Evolutionary conservation across 2,113 vertebrate species (phyloP).

Genomic region (Raphicerus campestris): DNA sequence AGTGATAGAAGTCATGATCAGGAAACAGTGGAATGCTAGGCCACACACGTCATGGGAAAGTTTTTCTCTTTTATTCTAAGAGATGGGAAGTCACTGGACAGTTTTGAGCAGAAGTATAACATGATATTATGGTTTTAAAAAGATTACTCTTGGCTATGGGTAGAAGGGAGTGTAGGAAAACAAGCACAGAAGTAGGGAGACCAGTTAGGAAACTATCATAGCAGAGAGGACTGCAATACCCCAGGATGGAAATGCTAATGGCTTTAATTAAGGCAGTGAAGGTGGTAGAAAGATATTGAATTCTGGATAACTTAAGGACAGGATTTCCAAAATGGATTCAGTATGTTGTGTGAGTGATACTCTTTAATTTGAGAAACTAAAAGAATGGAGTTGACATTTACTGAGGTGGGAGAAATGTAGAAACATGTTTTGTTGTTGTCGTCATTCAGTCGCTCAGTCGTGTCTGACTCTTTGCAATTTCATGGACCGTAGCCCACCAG

Average conservation of each 20-base stretch:
- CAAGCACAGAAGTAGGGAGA: not conserved
- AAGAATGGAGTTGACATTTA: not conserved
- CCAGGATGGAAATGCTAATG: not conserved
- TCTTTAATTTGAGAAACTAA: conserved; percentile 3
- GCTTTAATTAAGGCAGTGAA: not conserved
- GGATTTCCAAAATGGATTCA: not conserved
- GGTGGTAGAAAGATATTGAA: not conserved
- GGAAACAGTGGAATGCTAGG: not conserved
- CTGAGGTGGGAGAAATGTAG: not conserved
- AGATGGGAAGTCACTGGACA: not conserved
- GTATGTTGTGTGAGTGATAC: not conserved
- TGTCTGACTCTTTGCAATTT: not conserved
- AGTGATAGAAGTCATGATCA: not conserved
- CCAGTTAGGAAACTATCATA: not conserved
- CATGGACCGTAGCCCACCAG: not conserved
- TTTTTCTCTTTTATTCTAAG: not conserved
- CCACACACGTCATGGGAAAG: not conserved
- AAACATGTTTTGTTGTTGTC: not conserved
- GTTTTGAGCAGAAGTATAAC: not conserved
- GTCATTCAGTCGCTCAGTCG: not conserved
- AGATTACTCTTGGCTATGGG: not conserved
- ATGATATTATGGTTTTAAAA: not conserved
- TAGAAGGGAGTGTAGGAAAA: not conserved
- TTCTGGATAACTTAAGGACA: not conserved
- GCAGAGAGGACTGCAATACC: not conserved